Evolutionary conservation across 2,797 vertebrate species (phyloP).

Genomic region (Typhlichthys subterraneus): DNA sequence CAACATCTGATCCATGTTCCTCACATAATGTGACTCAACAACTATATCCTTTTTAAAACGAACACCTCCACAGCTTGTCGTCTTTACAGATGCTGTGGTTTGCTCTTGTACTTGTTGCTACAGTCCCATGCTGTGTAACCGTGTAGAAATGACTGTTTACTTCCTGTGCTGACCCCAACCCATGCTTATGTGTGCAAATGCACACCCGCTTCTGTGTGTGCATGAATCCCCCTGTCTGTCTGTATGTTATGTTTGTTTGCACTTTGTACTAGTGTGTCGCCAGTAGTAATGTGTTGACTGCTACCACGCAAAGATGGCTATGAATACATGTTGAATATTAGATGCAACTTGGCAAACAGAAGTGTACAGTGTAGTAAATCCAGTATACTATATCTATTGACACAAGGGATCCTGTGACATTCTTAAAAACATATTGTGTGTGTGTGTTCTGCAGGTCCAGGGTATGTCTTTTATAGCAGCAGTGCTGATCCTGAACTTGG

Average conservation of each 20-base stretch:
- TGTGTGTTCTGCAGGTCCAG: slow-evolving; percentile 80
- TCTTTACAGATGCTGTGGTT: slow-evolving; percentile 29
- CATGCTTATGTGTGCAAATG: background rate
- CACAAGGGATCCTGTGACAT: no score
- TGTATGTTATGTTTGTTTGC: background rate
- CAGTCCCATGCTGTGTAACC: slow-evolving; percentile 11
- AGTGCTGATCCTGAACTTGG: slow-evolving; percentile 89
- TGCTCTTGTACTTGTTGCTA: slow-evolving; percentile 18
- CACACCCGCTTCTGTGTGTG: background rate
- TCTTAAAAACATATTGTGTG: background rate
- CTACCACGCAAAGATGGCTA: background rate
- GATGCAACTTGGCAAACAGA: background rate
- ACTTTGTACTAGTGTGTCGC: slow-evolving; percentile 5
- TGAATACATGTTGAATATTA: background rate
- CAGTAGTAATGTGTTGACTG: background rate
- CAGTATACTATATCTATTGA: no score
- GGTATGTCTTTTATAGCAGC: slow-evolving; percentile 95
- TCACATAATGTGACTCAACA: no score
- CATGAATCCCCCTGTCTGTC: background rate
- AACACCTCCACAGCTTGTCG: no score
- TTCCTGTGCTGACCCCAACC: slow-evolving; percentile 62
- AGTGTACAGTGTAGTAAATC: background rate
- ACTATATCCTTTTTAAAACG: no score
- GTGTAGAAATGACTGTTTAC: slow-evolving; percentile 53
- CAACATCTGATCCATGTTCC: no score